Percentiles rank a stretch among this genome's conserved stretches.
phyloP scores from a whole-genome alignment of 1,140 invertebrate species.

The Marisa cornuarietis region DNA sequence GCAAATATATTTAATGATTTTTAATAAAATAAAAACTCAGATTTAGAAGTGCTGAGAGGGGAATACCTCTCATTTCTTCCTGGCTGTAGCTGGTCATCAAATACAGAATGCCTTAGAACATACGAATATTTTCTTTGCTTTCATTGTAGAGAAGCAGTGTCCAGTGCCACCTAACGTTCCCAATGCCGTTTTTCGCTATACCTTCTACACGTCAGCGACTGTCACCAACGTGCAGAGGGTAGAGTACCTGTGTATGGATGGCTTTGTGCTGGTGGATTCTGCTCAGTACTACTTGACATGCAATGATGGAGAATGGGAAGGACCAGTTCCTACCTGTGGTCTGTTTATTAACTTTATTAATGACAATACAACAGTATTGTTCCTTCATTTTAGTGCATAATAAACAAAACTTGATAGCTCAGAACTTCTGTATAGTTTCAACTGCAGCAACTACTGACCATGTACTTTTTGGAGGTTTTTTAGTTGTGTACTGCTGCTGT shows the following conservation, averaged over 20 bases:
- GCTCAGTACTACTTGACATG: conserved; percentile 30
- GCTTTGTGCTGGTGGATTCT: conserved; percentile 27
- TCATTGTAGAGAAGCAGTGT: conserved; percentile 26
- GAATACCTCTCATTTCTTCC: no score
- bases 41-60: no score
- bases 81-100: no score
- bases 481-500: background rate
- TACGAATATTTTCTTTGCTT: background rate
- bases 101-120: no score
- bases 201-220: background rate
- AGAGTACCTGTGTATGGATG: conserved; percentile 29
- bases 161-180: conserved; percentile 36
- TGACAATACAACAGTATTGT: background rate
- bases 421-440: background rate
- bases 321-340: conserved; percentile 42
- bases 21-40: no score
- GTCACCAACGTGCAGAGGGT: conserved; percentile 19
- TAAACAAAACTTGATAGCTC: no score
- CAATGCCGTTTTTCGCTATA: conserved; percentile 29
- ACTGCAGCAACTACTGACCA: background rate
- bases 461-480: background rate
- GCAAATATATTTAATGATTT: no score
- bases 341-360: background rate
- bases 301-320: conserved; percentile 38
- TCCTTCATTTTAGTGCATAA: background rate